Evolutionary conservation across 2,797 vertebrate genomes (phyloP), one percentile per base, ranked within the genome.

Genomic region (Hemibagrus guttatus): DNA sequence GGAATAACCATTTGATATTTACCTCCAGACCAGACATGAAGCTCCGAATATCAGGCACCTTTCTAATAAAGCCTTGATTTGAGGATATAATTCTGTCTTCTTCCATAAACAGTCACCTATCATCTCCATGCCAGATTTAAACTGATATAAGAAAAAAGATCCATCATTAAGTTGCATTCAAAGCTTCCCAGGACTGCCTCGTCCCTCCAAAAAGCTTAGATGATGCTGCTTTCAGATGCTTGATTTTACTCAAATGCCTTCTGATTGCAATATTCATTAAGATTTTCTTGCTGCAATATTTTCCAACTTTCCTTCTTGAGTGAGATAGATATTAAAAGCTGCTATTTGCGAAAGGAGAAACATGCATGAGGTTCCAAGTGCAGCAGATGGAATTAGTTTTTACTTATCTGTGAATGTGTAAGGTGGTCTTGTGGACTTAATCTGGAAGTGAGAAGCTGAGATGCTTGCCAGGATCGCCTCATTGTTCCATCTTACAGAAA

Each of bases 1-100:
- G 56, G 56, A 78, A 88, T 64, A 90, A 75, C 52, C 76, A 76
- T 89, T 86, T 78, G 78, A 87, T 86, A 87, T 87, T 87, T 68
- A 83, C 69, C 64, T 86, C 31, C 74, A 89, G 86, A 54, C 84
- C 87, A 59, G 85, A 74, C 56, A 84, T 86, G 68, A 61, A 89
- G 88, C 83, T 89, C 88, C 88, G 87, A 91, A 88, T 87, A 90
- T 91, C 92, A 91, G 86, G 66, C 90, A 89, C 84, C 69, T 82
- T 39, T 78, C 81, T 87, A 90, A 89, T 89, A 88, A 80, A 91
- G 84, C 86, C 79, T 66, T 49, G 63, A 28, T 88, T 90, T 89
- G 69, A 72, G 76, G 85, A 72, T 88, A 89, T 64, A 85, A 87
- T 87, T 85, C 81, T 72, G 78, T 19, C 68, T 56, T 13, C 71